Conservation (phyloP, 2,797 vertebrate species). For the Nothura maculosa region DNA sequence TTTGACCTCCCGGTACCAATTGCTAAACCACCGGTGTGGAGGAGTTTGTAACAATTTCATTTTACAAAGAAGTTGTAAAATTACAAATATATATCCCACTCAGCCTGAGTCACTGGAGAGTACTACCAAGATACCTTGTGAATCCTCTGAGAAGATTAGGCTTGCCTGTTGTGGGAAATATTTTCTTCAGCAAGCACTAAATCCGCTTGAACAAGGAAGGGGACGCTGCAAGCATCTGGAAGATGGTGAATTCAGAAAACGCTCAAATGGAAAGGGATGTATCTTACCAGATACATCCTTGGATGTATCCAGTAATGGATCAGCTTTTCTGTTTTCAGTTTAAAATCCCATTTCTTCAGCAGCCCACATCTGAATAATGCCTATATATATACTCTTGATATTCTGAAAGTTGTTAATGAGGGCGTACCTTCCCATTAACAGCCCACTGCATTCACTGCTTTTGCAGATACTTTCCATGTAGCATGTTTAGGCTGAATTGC, state of each 20-base stretch:
- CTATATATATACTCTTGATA: accelerated
- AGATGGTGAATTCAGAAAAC: background rate
- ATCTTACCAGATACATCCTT: no score
- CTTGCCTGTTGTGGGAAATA: background rate
- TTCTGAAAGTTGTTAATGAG: background rate
- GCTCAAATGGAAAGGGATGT: background rate
- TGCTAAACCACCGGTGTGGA: background rate
- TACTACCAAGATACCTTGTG: background rate
- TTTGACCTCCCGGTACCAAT: background rate
- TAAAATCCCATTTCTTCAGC: background rate
- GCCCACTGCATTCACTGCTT: background rate
- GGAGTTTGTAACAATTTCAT: background rate
- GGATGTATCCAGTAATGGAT: background rate
- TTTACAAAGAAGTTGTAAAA: background rate
- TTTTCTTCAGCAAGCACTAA: background rate
- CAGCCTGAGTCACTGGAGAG: background rate
- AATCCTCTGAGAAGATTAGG: background rate
- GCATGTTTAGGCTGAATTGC: background rate
- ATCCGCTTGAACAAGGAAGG: background rate
- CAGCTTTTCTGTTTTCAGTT: background rate
- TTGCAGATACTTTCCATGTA: background rate
- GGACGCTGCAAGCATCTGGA: background rate
- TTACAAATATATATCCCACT: background rate
- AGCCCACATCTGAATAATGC: background rate
- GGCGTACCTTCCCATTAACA: background rate